A percentile compares a stretch with the other conserved stretches of the same genome.
Conservation (phyloP, 2,113 vertebrate genomes). For the Dasypus novemcinctus region DNA sequence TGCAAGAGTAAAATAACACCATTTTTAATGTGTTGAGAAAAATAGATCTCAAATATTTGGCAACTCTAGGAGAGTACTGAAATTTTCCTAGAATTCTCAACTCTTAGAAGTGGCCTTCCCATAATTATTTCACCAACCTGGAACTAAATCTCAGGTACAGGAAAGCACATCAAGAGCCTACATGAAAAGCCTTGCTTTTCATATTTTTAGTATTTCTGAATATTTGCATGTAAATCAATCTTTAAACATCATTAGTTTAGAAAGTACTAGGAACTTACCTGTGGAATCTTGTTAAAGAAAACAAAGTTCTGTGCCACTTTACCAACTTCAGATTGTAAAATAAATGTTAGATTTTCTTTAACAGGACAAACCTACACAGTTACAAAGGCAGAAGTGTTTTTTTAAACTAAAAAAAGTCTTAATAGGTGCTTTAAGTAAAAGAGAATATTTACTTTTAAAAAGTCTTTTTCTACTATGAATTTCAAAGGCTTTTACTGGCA, state of each 20-base stretch:
- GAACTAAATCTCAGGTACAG: constrained; percentile 10
- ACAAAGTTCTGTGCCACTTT: not conserved
- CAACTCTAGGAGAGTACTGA: not conserved
- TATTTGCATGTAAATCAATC: not conserved
- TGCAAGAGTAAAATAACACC: constrained; percentile 52
- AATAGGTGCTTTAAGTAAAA: not conserved
- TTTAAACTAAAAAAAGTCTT: not conserved
- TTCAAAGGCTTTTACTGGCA: constrained; percentile 3
- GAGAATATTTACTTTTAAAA: not conserved
- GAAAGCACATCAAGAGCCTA: not conserved
- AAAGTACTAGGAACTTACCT: not conserved
- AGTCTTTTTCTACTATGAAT: not conserved
- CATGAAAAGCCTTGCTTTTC: not conserved
- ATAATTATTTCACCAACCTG: not conserved
- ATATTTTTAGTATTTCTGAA: constrained; percentile 3
- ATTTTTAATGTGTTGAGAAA: constrained; percentile 23
- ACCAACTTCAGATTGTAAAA: constrained; percentile 45
- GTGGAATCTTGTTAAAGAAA: not conserved
- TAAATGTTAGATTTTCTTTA: constrained; percentile 7
- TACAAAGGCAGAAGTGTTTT: not conserved
- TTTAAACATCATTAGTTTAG: constrained; percentile 21
- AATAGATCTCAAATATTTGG: not conserved
- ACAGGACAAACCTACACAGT: not conserved
- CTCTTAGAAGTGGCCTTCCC: not conserved
- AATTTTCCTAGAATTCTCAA: constrained; percentile 15